Base-by-base conservation (phyloP, 2,888 invertebrate genomes). In the Chrysolina oricalcia region DNA sequence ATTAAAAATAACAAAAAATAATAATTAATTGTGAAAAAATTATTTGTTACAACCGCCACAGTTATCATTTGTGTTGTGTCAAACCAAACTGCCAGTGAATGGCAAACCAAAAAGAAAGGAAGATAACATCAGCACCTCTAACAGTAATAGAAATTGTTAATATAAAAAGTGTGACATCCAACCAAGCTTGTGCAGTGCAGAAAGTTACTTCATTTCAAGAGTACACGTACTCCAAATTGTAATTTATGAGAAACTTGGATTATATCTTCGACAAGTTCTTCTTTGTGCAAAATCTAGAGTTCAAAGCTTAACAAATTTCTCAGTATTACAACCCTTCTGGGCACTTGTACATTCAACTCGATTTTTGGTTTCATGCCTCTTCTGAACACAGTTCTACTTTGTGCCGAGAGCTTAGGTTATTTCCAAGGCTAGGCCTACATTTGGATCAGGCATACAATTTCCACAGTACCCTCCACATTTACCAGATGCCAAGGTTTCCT, bases 381-480 rank as follows among this genome's bases (percentile, higher is more conserved):
- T 74, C 69, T 75, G 67, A 76, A 76, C 75, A 72, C 59, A 69
- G 27, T 13, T 56, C 62, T 72, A 65, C 35, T 17, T 15, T 5
- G 35, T 43, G 67, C 63, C 27, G 11, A 15, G 10, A 27, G 40
- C 53, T 77, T 86, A 87, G 76, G 87, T 87, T 59, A 88, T 84
- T 81, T 89, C 88, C 3, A 89, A 85, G 17, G 86, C 81, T 27
- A 89, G 80, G 13, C 89, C 89, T 65, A 86, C 82, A 21, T 72
- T 76, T 4, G 85, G 84, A 72, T 88, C 87, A 0, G 89, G 88
- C 9, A 82, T 74, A 76, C 95, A 95, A 64, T 91, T 90, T 8
- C 94, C 94, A 84, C 95, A 95, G 84, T 92, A 93, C 64, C 95
- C 95, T 15, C 94, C 94, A 84, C 95, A 95, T 85, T 90, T 91